These are phyloP conservation scores for Platysteira castanea DNA, from an alignment of 2,113 vertebrate species.

Conservation along the genomic window DNA sequence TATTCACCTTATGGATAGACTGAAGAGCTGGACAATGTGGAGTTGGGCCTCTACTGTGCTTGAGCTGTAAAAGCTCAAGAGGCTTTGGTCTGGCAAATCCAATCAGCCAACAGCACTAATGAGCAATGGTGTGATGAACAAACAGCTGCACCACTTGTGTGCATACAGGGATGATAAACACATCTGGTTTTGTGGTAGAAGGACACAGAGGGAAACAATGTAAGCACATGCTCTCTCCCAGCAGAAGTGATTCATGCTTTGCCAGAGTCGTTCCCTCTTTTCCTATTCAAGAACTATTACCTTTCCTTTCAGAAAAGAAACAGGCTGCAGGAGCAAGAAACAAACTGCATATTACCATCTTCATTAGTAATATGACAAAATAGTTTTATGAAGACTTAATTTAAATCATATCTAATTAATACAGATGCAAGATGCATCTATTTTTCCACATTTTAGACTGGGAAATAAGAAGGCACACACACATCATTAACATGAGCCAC, in stretches of 20 bases:
- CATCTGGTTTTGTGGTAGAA: constrained; percentile 24
- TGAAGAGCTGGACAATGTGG: neutral
- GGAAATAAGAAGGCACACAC: neutral
- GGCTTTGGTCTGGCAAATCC: neutral
- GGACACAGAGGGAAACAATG: neutral
- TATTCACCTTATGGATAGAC: neutral
- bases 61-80: neutral
- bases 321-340: neutral
- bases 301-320: neutral
- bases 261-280: neutral
- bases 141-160: neutral
- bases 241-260: neutral
- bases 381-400: neutral
- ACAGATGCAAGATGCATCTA: neutral
- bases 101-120: neutral
- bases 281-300: neutral
- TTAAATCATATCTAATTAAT: neutral
- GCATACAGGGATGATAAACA: neutral
- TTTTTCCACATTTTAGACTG: neutral
- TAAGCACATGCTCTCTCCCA: neutral
- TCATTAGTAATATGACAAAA: neutral
- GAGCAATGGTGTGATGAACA: neutral
- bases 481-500: neutral
- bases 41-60: neutral
- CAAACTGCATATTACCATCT: neutral